Evolutionary conservation across 2,888 invertebrate genomes (phyloP), one percentile per base, ranked within the genome.

Genomic region (Rhynchonema sp.): DNA sequence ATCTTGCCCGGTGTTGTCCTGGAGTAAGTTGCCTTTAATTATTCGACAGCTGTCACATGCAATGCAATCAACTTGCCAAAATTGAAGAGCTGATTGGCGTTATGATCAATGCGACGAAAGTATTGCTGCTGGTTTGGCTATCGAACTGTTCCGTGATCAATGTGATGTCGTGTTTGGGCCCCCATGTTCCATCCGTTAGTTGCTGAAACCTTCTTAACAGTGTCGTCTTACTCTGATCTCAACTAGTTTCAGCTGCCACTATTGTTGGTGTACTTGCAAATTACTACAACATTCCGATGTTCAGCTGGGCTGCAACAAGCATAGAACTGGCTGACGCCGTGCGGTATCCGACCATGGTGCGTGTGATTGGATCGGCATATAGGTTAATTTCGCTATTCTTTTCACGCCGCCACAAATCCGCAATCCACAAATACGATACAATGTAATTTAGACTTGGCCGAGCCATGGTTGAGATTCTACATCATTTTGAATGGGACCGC

Each of bases 261-360:
- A 62, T 63, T 1, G 65, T 62, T 23, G 65, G 62, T 23, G 60
- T 63, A 17, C 26, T 67, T 23, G 62, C 63, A 25, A 64, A 63
- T 2, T 65, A 61, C 57, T 67, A 64, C 60, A 62, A 67, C 55
- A 28, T 64, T 20, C 67, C 67, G 9, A 29, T 63, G 30, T 60
- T 65, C 29, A 61, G 62, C 29, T 67, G 66, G 66, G 67, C 65
- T 25, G 59, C 65, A 55, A 62, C 66, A 2, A 63, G n/a, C n/a
- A 22, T 60, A 2, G 58, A 57, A 13, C 38, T 66, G 49, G 62
- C 60, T 52, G 66, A 65, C 29, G 52, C 53, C 22, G 55, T 53
- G 1, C 55, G 67, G 52, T 65, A 63, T 56, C 65, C 65, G 25
- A 66, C 66, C 2, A 17, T 60, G 1, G 28, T n/a, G n/a, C 30